These are phyloP conservation scores for Rutilus rutilus DNA, from an alignment of 2,113 vertebrate species.

Conservation along the genomic window DNA sequence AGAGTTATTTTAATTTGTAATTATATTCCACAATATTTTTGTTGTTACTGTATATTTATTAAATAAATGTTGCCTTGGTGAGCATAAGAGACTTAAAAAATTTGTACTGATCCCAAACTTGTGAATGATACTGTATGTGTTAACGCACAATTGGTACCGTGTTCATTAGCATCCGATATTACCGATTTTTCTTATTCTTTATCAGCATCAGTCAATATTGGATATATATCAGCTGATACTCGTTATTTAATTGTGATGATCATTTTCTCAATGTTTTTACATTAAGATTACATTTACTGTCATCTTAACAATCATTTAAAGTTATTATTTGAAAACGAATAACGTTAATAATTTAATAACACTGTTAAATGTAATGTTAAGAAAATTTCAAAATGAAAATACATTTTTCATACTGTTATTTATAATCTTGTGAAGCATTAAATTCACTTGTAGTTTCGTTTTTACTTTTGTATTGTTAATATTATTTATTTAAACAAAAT, in stretches of 20 bases:
- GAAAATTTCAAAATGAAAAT: background rate
- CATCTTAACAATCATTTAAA: background rate
- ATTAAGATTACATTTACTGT: background rate
- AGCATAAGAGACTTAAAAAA: background rate
- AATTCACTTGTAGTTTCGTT: background rate
- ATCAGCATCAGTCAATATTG: background rate
- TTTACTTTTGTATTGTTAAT: background rate
- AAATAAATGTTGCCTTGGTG: background rate
- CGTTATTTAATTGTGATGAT: background rate
- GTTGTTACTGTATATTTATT: background rate
- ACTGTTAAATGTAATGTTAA: background rate
- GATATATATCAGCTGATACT: background rate
- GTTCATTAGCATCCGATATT: background rate
- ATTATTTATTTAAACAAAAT: background rate
- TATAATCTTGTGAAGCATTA: background rate
- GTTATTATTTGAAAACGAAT: background rate
- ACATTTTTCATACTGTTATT: background rate
- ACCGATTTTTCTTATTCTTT: background rate
- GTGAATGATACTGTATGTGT: background rate
- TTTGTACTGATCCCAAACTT: background rate
- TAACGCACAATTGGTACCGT: background rate
- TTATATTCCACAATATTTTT: background rate
- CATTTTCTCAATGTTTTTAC: background rate
- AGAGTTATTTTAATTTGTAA: background rate
- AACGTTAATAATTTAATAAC: background rate